Evolutionary conservation across 1,140 invertebrate genomes (phyloP).

Genomic region (Bombus consobrinus): DNA sequence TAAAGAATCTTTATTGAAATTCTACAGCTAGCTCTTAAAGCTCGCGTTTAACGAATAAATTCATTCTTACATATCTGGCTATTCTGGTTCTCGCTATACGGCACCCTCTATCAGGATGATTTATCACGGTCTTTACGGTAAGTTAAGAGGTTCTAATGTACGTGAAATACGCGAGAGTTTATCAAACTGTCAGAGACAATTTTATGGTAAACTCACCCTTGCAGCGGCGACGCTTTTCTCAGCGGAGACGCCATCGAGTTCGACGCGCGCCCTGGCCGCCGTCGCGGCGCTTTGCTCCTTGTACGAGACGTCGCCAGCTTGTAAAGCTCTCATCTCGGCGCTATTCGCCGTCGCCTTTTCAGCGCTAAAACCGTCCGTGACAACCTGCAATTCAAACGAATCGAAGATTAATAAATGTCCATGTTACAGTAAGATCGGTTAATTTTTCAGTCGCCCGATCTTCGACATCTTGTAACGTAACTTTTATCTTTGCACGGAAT

Average conservation of each 20-base stretch:
- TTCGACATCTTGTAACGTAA: too few relatives aligned
- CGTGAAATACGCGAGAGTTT: neutral
- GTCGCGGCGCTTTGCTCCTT: slow-evolving; percentile 87
- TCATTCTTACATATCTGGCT: neutral
- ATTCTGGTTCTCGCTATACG: too few relatives aligned
- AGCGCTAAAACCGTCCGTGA: slow-evolving; percentile 92
- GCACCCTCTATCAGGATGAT: neutral
- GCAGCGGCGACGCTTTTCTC: slow-evolving; percentile 89
- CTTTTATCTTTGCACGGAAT: too few relatives aligned
- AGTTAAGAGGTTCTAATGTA: neutral
- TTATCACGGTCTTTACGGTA: neutral
- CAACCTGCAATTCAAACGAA: slow-evolving; percentile 79
- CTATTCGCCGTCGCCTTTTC: slow-evolving; percentile 90
- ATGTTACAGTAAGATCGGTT: too few relatives aligned
- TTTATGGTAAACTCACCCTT: slow-evolving; percentile 83
- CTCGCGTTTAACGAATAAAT: neutral
- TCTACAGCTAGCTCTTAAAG: neutral
- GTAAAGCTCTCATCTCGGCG: slow-evolving; percentile 90
- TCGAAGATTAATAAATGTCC: neutral
- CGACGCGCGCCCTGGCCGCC: slow-evolving; percentile 85
- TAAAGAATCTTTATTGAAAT: neutral
- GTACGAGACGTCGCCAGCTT: slow-evolving; percentile 91
- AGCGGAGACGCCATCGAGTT: slow-evolving; percentile 89
- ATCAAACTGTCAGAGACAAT: neutral
- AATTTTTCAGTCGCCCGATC: too few relatives aligned